These are phyloP conservation scores for Datnioides undecimradiatus DNA, from an alignment of 2,113 vertebrate genomes.

Conservation along the genomic window DNA sequence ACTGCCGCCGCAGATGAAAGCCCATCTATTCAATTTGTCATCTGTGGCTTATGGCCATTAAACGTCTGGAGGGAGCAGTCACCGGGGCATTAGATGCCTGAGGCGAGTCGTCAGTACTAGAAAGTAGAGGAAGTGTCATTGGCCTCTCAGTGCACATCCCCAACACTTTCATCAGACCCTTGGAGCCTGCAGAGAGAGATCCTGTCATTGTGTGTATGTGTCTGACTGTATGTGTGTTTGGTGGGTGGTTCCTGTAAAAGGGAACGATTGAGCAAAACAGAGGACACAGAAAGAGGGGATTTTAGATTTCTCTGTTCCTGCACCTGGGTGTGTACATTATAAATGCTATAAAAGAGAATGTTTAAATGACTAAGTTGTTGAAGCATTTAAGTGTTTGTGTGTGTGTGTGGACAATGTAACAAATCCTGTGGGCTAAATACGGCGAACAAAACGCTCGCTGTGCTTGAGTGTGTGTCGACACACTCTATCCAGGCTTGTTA, in stretches of 20 bases:
- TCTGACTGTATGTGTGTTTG: constrained; percentile 16
- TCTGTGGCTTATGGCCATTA: constrained; percentile 57
- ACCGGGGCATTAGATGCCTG: constrained; percentile 49
- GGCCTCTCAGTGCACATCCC: constrained; percentile 67
- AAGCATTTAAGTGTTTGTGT: constrained; percentile 26
- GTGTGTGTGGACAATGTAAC: constrained; percentile 15
- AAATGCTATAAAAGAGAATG: constrained; percentile 9
- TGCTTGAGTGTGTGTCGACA: constrained; percentile 53
- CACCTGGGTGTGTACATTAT: constrained; percentile 56
- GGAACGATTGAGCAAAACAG: constrained; percentile 41
- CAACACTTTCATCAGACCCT: constrained; percentile 71
- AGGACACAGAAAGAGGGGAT: constrained; percentile 37
- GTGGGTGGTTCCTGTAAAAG: constrained; percentile 36
- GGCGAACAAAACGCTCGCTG: constrained; percentile 66
- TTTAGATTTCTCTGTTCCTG: constrained; percentile 37
- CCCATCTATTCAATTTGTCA: constrained; percentile 44
- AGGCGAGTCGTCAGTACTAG: constrained; percentile 60
- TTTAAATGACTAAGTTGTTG: constrained; percentile 35
- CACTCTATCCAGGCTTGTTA: constrained; percentile 61
- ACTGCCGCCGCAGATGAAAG: constrained; percentile 53
- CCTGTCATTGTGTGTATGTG: constrained; percentile 63
- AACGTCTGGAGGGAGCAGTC: constrained; percentile 52
- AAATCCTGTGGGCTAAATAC: constrained; percentile 22
- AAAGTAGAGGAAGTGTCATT: constrained; percentile 77
- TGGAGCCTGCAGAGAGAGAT: constrained; percentile 69